A percentile compares a stretch with the other conserved stretches of the same genome.
Conservation (phyloP, 2,888 invertebrate genomes). For the Ochropleura leucogaster region DNA sequence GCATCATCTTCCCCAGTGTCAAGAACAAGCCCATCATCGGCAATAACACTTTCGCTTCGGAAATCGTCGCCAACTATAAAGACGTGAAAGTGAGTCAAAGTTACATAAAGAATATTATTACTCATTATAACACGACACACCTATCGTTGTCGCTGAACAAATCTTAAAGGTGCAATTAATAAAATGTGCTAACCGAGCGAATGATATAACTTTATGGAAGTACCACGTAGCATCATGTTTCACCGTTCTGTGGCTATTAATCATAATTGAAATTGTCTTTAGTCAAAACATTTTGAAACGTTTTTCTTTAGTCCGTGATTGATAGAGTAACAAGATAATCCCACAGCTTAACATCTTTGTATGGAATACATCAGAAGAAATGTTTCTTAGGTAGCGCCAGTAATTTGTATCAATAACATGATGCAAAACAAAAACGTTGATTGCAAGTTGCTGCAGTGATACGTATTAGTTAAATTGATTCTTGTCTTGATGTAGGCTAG, state of each 20-base stretch:
- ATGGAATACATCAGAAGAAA: background rate
- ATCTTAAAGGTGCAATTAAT: conserved; percentile 67
- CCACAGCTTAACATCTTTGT: conserved; percentile 8
- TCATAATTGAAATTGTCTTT: conserved; percentile 29
- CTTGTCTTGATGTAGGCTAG: conserved; percentile 47
- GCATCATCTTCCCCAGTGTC: conserved; percentile 97
- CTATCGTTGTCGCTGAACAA: conserved; percentile 65
- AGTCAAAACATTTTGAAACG: conserved; percentile 16
- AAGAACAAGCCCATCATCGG: conserved; percentile 97
- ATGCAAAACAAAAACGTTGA: conserved; percentile 41
- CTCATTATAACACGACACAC: conserved; percentile 69
- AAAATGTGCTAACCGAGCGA: conserved; percentile 68
- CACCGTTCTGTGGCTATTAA: conserved; percentile 25
- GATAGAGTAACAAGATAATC: conserved; percentile 24
- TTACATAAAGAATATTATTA: conserved; percentile 73
- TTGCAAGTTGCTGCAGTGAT: conserved; percentile 35
- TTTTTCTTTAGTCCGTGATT: conserved; percentile 31
- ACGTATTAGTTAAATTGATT: conserved; percentile 42
- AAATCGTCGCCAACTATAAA: conserved; percentile 94
- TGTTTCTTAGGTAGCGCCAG: background rate
- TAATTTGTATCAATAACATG: conserved; percentile 24
- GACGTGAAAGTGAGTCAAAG: conserved; percentile 94
- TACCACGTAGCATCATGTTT: conserved; percentile 32
- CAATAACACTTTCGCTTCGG: conserved; percentile 95
- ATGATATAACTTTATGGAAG: conserved; percentile 66